Evolutionary conservation across 1,140 invertebrate species (phyloP), one percentile per base, ranked within the genome.

Genomic region (Leptopilina clavipes): DNA sequence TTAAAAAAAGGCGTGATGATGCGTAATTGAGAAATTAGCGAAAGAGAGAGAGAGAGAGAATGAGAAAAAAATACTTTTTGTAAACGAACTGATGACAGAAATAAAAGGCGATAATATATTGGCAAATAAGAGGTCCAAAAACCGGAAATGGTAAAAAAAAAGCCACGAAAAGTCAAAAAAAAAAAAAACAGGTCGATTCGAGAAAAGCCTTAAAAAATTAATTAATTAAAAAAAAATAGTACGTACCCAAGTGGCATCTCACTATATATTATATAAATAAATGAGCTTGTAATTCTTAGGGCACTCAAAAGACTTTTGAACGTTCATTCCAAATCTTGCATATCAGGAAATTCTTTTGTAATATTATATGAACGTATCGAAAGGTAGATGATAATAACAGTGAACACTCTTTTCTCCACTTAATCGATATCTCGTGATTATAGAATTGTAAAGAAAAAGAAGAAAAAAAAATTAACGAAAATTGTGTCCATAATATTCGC

Each of bases 121-220:
- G 65, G 81, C 73, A 44, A 17, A 5, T 40, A 40, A 8, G 74
- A 73, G 76, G 82, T 87, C 84, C 85, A 72, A 81, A 86, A 88
- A 88, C 86, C 83, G 86, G 86, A 88, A 88, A 88, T 89, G 85
- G 84, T 80, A 70, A 52, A 78, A 83, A 72, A 75, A 79, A 81
- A 83, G 71, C 56, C 70, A 81, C 78, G 75, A 83, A 73, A 56
- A 75, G 73, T 75, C 8, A 6, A 54, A 31, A 31, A 5, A 31
- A 31, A 31, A 31, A 31, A 31, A 31, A 1, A 31, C 1, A 31
- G 5, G 25, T 31, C 25, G 25, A 73, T 48, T 73, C n/a, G 19
- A 73, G 18, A 54, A 25, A 72, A 22, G 18, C 9, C 43, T 54
- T 73, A 25, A 18, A n/a, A 43, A 71, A 8, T 14, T 7, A 65